Evolutionary conservation across 2,888 invertebrate species (phyloP), one percentile per base, ranked within the genome.

Genomic region (Nezara viridula): DNA sequence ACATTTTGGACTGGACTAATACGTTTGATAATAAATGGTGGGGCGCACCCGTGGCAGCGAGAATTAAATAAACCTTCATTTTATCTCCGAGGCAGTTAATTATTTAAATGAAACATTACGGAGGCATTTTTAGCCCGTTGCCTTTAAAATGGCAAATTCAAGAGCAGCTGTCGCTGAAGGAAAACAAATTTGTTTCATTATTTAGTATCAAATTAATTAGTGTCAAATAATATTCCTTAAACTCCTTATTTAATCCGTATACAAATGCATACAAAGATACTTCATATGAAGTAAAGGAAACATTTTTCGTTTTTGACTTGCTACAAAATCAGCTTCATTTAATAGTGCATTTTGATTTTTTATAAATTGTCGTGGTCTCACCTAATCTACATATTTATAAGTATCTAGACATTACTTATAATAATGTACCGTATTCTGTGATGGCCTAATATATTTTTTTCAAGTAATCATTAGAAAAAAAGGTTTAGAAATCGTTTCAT

Each of bases 71-170:
- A 73, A 73, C 66, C 66, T 73, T 73, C 66, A 37, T 37, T 73
- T 73, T 73, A 73, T 73, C 66, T 73, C 32, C 1, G 7, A 73
- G 44, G 81, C 81, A 21, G 81, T 81, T 81, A 81, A 81, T 81
- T 81, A 81, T 81, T 81, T 81, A 81, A 81, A 81, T 81, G 81
- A 81, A 81, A 81, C 44, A 81, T 81, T 44, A 44, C 81, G 44
- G 81, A n/a, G 44, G n/a, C 40, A 44, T 81, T 81, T 81, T 81
- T 81, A 81, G 81, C 0, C n/a, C 21, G 44, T n/a, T 14, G 81
- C 24, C 81, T 81, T 73, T 73, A 37, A 73, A 73, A 73, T 37
- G 66, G 66, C 19, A 10, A 73, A 73, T 73, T 73, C 66, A 73
- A 37, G 66, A 37, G 66, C 66, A 73, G 32, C 66, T 73, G 66